These are phyloP conservation scores for Schizaphis graminum DNA, from an alignment of 2,888 invertebrate species.

Conservation along the genomic window DNA sequence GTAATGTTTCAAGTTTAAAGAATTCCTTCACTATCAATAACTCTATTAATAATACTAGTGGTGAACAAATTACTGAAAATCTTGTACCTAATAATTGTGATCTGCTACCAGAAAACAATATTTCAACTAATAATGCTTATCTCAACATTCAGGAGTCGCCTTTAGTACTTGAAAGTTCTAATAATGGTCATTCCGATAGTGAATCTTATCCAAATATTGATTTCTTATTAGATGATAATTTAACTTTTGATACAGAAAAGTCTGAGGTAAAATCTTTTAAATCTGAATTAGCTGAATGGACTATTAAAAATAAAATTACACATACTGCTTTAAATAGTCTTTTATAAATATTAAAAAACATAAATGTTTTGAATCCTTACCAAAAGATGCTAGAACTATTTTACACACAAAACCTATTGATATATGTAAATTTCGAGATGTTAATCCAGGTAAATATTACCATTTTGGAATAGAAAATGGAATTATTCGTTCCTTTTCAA, in stretches of 20 bases:
- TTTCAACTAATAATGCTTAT: neutral
- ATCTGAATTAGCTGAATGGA: neutral
- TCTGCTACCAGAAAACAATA: neutral
- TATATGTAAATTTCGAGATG: neutral
- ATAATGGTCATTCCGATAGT: neutral
- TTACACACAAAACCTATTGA: slow-evolving; percentile 14
- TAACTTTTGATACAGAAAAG: neutral
- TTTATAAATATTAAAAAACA: slow-evolving; percentile 22
- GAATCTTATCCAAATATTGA: neutral
- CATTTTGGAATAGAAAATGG: slow-evolving; percentile 26
- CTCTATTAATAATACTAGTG: neutral
- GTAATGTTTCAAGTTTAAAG: neutral
- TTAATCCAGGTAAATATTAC: neutral
- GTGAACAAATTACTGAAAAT: neutral
- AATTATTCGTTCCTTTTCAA: neutral
- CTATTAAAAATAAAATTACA: slow-evolving; percentile 23
- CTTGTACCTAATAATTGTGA: neutral
- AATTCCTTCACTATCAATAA: neutral
- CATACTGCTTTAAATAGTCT: slow-evolving; percentile 35
- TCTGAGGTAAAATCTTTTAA: neutral
- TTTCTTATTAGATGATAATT: neutral
- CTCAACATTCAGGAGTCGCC: too few relatives aligned
- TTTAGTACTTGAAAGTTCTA: neutral
- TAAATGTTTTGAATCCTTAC: slow-evolving; percentile 16
- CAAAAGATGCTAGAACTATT: neutral